Conservation (phyloP, 2,888 invertebrate genomes). For the Synanthedon vespiformis region DNA sequence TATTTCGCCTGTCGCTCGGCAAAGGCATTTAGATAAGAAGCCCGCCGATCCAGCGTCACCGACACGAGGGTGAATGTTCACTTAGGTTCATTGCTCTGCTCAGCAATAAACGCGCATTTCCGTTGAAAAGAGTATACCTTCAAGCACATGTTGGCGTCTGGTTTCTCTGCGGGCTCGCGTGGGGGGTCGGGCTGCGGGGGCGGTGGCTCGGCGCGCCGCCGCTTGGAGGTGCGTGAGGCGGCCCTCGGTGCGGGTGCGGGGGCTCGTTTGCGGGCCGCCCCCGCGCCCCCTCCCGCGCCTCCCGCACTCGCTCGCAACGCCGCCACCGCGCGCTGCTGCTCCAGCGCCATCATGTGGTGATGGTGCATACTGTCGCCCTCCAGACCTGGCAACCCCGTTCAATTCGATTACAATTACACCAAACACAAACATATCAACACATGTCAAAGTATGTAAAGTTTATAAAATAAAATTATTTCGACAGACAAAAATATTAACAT, state of each 20-base stretch:
- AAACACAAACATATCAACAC: background rate
- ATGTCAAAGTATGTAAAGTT: too few relatives aligned
- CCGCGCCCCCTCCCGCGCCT: constrained; percentile 9
- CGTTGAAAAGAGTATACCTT: constrained; percentile 56
- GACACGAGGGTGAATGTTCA: too few relatives aligned
- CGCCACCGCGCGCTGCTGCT: constrained; percentile 67
- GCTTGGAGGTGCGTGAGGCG: constrained; percentile 10
- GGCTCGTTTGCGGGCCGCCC: constrained; percentile 39
- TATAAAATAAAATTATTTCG: too few relatives aligned
- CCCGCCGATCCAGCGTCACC: too few relatives aligned
- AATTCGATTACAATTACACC: background rate
- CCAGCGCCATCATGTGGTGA: constrained; percentile 70
- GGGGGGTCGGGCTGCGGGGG: constrained; percentile 69
- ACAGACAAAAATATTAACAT: too few relatives aligned
- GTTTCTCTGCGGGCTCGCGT: constrained; percentile 80
- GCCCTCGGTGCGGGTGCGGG: constrained; percentile 27
- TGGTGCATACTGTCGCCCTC: constrained; percentile 70
- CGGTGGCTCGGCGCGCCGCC: constrained; percentile 39
- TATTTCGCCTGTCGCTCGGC: too few relatives aligned
- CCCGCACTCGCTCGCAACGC: constrained; percentile 32
- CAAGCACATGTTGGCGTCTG: constrained; percentile 87
- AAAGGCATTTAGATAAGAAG: too few relatives aligned
- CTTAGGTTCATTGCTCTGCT: too few relatives aligned
- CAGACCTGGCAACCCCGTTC: constrained; percentile 27
- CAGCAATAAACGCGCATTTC: too few relatives aligned